A percentile compares a stretch with the other conserved stretches of the same genome.
Evolutionary conservation across 1,140 invertebrate genomes (phyloP).

Genomic region (Rhizoglyphus robini): DNA sequence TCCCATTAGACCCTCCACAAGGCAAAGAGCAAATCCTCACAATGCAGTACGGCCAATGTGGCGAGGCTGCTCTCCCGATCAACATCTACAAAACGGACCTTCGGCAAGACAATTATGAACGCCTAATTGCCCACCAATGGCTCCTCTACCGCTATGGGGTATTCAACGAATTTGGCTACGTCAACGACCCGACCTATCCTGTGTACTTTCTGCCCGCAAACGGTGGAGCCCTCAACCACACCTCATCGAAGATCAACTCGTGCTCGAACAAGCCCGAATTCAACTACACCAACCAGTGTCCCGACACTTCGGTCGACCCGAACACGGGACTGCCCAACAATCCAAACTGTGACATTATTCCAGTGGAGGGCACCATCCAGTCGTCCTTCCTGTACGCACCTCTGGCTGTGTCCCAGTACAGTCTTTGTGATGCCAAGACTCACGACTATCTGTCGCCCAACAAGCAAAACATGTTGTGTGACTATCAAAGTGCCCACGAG

Average conservation of each 20-base stretch:
- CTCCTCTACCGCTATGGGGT: conserved; percentile 53
- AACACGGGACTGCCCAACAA: conserved; percentile 13
- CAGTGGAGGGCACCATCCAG: conserved; percentile 9
- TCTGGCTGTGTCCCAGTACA: conserved; percentile 16
- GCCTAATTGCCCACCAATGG: conserved; percentile 46
- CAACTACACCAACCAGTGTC: conserved; percentile 8
- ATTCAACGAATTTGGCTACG: conserved; percentile 50
- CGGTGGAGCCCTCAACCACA: conserved; percentile 4
- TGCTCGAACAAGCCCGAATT: conserved; percentile 16
- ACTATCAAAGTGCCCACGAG: conserved; percentile 44
- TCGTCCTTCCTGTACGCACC: conserved; percentile 24
- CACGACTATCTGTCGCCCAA: conserved; percentile 46
- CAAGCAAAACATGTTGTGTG: conserved; percentile 51
- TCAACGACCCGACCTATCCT: conserved; percentile 45
- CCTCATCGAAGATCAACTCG: conserved; percentile 12
- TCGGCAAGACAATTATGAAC: conserved; percentile 30
- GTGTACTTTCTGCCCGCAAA: conserved; percentile 26
- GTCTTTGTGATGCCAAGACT: conserved; percentile 31
- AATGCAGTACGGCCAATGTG: conserved; percentile 15
- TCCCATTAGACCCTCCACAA: too few relatives aligned
- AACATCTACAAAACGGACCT: not conserved
- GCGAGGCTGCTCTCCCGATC: conserved; percentile 8
- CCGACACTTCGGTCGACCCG: conserved; percentile 8
- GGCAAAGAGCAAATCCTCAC: not conserved
- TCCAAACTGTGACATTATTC: conserved; percentile 19